Base-by-base conservation (phyloP, 64 coral and sea anemone genomes). In the Stylophora pistillata region DNA sequence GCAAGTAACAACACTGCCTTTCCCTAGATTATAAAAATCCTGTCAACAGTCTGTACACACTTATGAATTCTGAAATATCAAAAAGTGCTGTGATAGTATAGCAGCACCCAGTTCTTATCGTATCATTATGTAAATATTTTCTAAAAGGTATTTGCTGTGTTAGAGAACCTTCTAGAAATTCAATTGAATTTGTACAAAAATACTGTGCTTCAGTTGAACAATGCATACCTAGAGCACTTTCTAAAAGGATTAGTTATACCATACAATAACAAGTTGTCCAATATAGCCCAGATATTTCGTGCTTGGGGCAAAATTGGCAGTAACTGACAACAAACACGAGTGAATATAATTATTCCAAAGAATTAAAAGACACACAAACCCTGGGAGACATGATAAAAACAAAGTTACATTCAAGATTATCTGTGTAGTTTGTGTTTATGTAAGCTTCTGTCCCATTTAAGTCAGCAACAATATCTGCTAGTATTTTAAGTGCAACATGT, bases 111-210 rank as follows among this genome's bases (percentile, higher is more conserved):
- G 14, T 59, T 37, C 0, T 11, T 23, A 59, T 18, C 25, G 4
- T n/a, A n/a, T n/a, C n/a, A n/a, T n/a, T n/a, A n/a, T n/a, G n/a
- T 25, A 20, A 27, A 33, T 70, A 37, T 84, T 53, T 27, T 15
- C 21, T 14, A 41, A 53, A 14, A 5, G 12, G 33, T 17, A 23
- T 33, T 28, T 53, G 34, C 27, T 68, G 7, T 60, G 1, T n/a
- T 13, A 15, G 69, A 68, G 62, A 84, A 84, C 53, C 60, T 84
- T 84, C 80, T 41, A 84, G 80, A 84, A 82, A 9, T 13, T 70
- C 3, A 70, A 82, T 13, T 63, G 5, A 56, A 30, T 30, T 58
- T 31, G 26, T 16, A 53, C 61, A 69, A 23, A 53, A 84, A 69
- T 69, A 84, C 17, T 84, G 62, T 68, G n/a, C 25, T 68, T 33